phyloP scores from a whole-genome alignment of 2,113 vertebrate species.

The Xiphophorus maculatus region DNA sequence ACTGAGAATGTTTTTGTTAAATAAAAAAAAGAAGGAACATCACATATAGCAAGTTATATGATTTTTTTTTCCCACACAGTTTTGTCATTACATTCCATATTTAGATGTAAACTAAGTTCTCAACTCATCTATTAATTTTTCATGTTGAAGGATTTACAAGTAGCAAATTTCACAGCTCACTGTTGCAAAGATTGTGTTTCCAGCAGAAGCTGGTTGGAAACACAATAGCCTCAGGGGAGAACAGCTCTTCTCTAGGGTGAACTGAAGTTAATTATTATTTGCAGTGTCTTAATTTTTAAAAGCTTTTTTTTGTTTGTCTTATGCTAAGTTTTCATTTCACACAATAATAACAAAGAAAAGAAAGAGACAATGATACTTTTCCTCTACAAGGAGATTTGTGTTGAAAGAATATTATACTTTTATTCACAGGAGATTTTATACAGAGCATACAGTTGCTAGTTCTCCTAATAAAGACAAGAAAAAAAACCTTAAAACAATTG shows the following conservation, averaged over 20 bases:
- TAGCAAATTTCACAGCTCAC: conserved; percentile 75
- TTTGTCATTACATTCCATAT: conserved; percentile 41
- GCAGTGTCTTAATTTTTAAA: conserved; percentile 52
- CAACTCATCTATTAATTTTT: conserved; percentile 70
- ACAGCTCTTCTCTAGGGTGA: conserved; percentile 63
- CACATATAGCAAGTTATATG: neutral
- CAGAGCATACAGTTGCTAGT: too few species aligned
- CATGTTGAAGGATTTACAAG: conserved; percentile 67
- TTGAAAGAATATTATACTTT: neutral
- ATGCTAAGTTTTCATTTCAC: conserved; percentile 27
- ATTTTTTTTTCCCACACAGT: conserved; percentile 21
- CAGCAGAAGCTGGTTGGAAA: conserved; percentile 61
- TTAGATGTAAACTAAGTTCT: conserved; percentile 46
- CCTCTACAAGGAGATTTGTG: neutral
- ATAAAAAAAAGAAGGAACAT: neutral
- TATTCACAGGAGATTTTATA: too few species aligned
- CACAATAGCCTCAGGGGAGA: conserved; percentile 48
- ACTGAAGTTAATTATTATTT: conserved; percentile 62
- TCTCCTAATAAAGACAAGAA: too few species aligned
- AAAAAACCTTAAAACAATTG: too few species aligned
- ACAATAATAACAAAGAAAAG: conserved; percentile 18
- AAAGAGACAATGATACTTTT: neutral
- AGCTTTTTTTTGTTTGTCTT: conserved; percentile 37
- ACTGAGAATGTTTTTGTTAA: conserved; percentile 1
- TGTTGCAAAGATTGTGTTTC: conserved; percentile 68